Evolutionary conservation across 2,113 vertebrate genomes (phyloP).

Genomic region (Otus sunia): DNA sequence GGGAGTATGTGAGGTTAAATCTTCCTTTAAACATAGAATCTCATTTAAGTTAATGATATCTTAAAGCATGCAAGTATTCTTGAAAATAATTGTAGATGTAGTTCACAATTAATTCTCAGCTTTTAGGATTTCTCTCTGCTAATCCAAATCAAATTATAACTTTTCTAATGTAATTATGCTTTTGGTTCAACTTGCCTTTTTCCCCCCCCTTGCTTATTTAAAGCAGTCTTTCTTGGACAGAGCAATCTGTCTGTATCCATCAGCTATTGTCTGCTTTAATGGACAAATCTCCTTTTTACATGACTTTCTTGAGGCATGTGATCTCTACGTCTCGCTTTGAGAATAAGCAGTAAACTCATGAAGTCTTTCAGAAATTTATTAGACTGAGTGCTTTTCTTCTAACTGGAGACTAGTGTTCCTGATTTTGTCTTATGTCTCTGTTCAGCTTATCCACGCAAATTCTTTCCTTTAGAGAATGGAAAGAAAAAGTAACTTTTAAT

Average conservation of each 20-base stretch:
- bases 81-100: slow-evolving; percentile 41
- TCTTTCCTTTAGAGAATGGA: not conserved
- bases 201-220: not conserved
- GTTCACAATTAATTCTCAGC: slow-evolving; percentile 32
- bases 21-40: slow-evolving; percentile 25
- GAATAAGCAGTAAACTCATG: not conserved
- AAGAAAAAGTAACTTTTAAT: not conserved
- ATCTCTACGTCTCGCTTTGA: not conserved
- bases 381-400: not conserved
- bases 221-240: not conserved
- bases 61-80: slow-evolving; percentile 35
- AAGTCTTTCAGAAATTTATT: not conserved
- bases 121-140: slow-evolving; percentile 28
- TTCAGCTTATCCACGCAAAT: not conserved
- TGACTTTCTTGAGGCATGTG: not conserved
- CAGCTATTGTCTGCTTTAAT: not conserved
- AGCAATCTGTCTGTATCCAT: not conserved
- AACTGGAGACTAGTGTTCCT: not conserved
- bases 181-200: not conserved
- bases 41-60: slow-evolving; percentile 43
- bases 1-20: not conserved
- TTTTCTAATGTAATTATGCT: slow-evolving; percentile 30
- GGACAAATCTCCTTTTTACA: not conserved
- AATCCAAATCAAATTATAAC: slow-evolving; percentile 44
- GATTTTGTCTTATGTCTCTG: not conserved